Evolutionary conservation across 2,113 vertebrate genomes (phyloP).

Genomic region (Gymnobelideus leadbeateri): DNA sequence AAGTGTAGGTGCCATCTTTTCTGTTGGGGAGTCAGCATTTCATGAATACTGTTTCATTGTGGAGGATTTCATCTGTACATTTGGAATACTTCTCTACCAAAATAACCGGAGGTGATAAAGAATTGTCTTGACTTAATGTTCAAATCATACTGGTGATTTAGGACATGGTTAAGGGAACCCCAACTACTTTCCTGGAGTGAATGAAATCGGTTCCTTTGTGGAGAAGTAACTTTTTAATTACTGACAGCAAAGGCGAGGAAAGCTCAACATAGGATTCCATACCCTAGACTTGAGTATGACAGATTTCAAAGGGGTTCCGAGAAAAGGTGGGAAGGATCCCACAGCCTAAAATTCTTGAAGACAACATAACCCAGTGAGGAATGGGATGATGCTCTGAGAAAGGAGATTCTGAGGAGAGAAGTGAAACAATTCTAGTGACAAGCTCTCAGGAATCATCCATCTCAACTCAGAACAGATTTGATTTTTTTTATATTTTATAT

Average conservation of each 20-base stretch:
- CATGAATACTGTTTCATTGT: not conserved
- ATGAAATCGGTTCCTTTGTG: not conserved
- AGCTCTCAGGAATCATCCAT: not conserved
- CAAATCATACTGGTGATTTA: not conserved
- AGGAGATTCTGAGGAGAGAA: not conserved
- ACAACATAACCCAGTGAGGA: not conserved
- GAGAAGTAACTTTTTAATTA: no score
- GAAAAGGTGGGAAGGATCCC: not conserved
- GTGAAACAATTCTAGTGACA: not conserved
- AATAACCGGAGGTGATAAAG: not conserved
- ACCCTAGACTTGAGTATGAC: not conserved
- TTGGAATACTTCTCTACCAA: not conserved
- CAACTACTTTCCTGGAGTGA: no score
- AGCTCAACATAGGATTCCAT: not conserved
- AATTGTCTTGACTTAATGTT: not conserved
- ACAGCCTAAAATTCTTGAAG: not conserved
- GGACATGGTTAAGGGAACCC: no score
- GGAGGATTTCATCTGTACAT: not conserved
- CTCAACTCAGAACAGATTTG: not conserved
- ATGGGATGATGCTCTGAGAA: not conserved
- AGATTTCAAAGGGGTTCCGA: not conserved
- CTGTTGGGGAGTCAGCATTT: not conserved
- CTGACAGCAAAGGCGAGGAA: not conserved
- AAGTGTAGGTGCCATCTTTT: not conserved
- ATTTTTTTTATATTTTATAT: no score